phyloP scores from a whole-genome alignment of 1,140 invertebrate genomes.

The Plectrocnemia conspersa region DNA sequence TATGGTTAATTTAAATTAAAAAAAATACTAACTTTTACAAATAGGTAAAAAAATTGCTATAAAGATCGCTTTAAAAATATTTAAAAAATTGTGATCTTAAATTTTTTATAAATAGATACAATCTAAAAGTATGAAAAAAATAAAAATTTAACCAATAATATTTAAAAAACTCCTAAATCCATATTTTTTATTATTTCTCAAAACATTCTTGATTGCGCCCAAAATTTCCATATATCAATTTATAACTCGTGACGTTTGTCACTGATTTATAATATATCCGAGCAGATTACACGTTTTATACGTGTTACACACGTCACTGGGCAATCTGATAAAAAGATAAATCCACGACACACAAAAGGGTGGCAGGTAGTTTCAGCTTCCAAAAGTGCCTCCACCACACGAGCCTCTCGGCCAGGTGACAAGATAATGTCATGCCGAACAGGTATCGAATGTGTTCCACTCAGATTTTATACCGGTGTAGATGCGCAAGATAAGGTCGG shows the following conservation, averaged over 20 bases:
- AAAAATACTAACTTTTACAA: no score
- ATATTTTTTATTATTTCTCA: no score
- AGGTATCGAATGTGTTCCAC: conserved; percentile 8
- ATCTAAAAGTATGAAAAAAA: no score
- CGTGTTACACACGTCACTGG: neutral
- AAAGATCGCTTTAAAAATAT: no score
- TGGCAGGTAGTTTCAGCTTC: conserved; percentile 5
- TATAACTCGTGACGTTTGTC: conserved; percentile 1
- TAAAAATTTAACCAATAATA: no score
- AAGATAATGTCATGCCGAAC: conserved; percentile 20
- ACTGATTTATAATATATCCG: neutral
- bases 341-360: neutral
- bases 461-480: conserved; percentile 11
- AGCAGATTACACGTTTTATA: neutral
- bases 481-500: no score
- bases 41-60: no score
- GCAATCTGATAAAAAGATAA: neutral
- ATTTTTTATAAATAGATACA: no score
- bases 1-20: no score
- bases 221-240: conserved; percentile 2
- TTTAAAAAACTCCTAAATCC: no score
- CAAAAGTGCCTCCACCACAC: neutral
- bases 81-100: no score
- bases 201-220: no score
- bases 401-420: conserved; percentile 7